Evolutionary conservation across 2,113 vertebrate species (phyloP), one percentile per base, ranked within the genome.

Genomic region (Myodes glareolus): DNA sequence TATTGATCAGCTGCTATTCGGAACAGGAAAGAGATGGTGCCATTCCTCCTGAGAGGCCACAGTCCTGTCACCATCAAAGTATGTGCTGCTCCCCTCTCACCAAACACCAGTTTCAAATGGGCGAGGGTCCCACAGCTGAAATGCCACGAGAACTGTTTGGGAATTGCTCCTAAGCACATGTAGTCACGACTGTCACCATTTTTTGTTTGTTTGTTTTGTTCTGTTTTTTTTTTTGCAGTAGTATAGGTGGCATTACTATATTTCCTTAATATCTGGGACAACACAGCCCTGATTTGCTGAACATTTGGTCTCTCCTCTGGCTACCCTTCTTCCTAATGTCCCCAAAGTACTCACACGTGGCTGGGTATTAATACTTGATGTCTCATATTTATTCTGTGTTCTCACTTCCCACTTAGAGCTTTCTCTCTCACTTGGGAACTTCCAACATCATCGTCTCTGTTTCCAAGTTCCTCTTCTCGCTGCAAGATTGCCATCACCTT

Each of bases 241-340:
- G 7, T 63, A 70, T 21, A 39, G 0, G 14, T 76, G 17, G 14
- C 42, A 52, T 76, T 8, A 1, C 70, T 91, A 58, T 52, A n/a
- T 92, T 58, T 92, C 70, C 11, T 70, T 86, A 76, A 58, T 45
- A 80, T 61, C 36, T 52, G 21, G 68, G 78, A 88, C 39, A 70
- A 21, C 45, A 21, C 0, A 27, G 27, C 70, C 68, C 92, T 63
- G 12, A 81, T 55, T 86, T 50, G 80, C 47, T 91, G 33, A 47
- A n/a, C 61, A 45, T 68, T 92, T 47, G 33, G 33, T 42, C 31
- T 92, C 52, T 85, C 23, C 27, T 91, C 61, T 88, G 68, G 33
- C 55, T 96, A 86, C 92, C 5, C 36, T 87, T 93, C 58, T 96
- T 89, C 84, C 70, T 70, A 50, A 75, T 65, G 72, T 90, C 42